Conservation (phyloP, 2,113 vertebrate genomes). For the Syrmaticus mikado region DNA sequence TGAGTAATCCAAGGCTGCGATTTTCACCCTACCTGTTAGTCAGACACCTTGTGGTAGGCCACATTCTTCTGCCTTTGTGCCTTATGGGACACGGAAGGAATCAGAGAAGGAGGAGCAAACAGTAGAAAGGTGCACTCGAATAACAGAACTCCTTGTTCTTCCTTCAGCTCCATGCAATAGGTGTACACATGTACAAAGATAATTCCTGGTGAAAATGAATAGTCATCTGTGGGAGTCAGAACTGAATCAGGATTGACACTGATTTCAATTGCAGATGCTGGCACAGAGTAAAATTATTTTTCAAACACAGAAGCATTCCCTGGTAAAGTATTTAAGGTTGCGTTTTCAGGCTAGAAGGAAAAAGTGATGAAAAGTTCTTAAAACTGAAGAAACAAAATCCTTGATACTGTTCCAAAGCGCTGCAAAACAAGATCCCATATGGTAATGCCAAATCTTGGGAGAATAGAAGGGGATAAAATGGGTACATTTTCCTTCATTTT, state of each 20-base stretch:
- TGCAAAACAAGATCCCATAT: conserved; percentile 77
- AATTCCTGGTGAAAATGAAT: conserved; percentile 64
- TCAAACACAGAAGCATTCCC: conserved; percentile 70
- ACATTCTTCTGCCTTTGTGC: neutral
- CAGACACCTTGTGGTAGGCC: neutral
- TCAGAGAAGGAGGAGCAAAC: neutral
- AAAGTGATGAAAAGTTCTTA: conserved; percentile 85
- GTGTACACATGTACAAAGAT: conserved; percentile 24
- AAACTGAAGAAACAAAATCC: conserved; percentile 80
- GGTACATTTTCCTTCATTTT: neutral
- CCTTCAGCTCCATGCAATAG: neutral
- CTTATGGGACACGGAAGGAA: neutral
- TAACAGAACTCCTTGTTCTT: neutral
- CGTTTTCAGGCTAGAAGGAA: conserved; percentile 80
- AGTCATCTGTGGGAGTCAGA: conserved; percentile 53
- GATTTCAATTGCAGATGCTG: conserved; percentile 79
- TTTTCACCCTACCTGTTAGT: neutral
- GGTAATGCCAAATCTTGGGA: conserved; percentile 42
- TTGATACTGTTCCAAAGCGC: conserved; percentile 73
- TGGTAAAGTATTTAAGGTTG: conserved; percentile 84
- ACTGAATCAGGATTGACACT: conserved; percentile 70
- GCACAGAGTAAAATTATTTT: conserved; percentile 76
- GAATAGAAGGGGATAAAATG: conserved; percentile 10
- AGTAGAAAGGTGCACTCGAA: neutral
- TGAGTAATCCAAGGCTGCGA: neutral